phyloP scores from a whole-genome alignment of 1,140 invertebrate species.

The Andricus grossulariae region DNA sequence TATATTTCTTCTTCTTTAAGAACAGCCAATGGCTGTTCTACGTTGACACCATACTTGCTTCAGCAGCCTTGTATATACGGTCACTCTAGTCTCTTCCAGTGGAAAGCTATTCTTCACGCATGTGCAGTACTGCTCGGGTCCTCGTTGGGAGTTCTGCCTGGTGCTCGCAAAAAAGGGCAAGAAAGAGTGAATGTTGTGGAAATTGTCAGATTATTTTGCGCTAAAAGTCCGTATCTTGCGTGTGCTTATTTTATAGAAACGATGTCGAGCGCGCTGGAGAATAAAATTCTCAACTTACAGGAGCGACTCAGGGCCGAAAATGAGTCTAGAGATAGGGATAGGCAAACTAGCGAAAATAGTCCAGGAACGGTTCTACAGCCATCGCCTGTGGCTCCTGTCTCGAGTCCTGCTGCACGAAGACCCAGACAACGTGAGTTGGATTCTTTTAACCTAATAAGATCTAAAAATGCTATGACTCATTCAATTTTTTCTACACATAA shows the following conservation, averaged over 20 bases:
- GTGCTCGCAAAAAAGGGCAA: constrained; percentile 44
- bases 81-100: too few species aligned
- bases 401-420: constrained; percentile 63
- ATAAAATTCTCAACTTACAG: constrained; percentile 81
- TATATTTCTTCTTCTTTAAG: too few species aligned
- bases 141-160: too few species aligned
- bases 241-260: constrained; percentile 36
- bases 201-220: constrained; percentile 62
- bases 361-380: constrained; percentile 58
- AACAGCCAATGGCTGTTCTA: too few species aligned
- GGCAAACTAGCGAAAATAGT: constrained; percentile 62
- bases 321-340: constrained; percentile 77
- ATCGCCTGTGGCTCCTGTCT: constrained; percentile 59
- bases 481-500: neutral
- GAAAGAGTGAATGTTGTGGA: constrained; percentile 67
- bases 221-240: constrained; percentile 46
- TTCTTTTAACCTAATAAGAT: constrained; percentile 13
- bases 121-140: too few species aligned
- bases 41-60: too few species aligned
- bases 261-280: constrained; percentile 77
- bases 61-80: too few species aligned
- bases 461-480: neutral
- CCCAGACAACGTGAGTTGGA: constrained; percentile 68
- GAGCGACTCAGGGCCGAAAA: constrained; percentile 81
- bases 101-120: too few species aligned